Evolutionary conservation across 2,797 vertebrate genomes (phyloP), one percentile per base, ranked within the genome.

Genomic region (Tokudaia muenninki): DNA sequence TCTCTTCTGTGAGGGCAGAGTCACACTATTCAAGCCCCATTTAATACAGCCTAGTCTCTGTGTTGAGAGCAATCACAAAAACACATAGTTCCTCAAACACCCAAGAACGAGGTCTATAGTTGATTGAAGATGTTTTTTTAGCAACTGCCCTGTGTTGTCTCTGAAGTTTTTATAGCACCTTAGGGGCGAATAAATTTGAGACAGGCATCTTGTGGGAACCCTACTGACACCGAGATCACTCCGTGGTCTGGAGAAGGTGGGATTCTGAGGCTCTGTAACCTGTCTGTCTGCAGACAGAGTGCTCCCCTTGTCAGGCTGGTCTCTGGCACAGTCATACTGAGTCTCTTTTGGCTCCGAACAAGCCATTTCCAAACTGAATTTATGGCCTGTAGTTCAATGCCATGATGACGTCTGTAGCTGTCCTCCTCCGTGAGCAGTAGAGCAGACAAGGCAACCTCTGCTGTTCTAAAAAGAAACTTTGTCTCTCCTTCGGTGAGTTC

Each of bases 331-430:
- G 83, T 65, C 41, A 47, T 63, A 0, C 0, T 37, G 74, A 1
- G 11, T 93, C 70, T 96, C 81, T 70, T 47, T 74, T 91, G 94
- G 75, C 26, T 0, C 88, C 90, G 55, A 91, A 82, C 9, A 86
- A 70, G 55, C 84, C 61, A 70, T 92, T 93, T 98, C 70, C 92
- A 97, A 93, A 82, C 44, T 12, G 10, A 89, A 94, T 95, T 93
- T 93, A 88, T 96, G 95, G 24, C 61, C 26, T 26, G 37, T 19
- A 67, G 94, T 78, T 96, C 87, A 92, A 55, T 29, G 37, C 96
- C 92, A 78, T 0, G 1, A 57, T 63, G 94, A 93, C 0, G 37
- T 94, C 79, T 17, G n/a, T 21, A 90, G 70, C 91, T 91, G 26
- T 52, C 57, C 55, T 47, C 52, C 59, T 84, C 77, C 0, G 3